Base-by-base conservation (phyloP, 2,888 invertebrate species). In the Aspidiotus rigidus region DNA sequence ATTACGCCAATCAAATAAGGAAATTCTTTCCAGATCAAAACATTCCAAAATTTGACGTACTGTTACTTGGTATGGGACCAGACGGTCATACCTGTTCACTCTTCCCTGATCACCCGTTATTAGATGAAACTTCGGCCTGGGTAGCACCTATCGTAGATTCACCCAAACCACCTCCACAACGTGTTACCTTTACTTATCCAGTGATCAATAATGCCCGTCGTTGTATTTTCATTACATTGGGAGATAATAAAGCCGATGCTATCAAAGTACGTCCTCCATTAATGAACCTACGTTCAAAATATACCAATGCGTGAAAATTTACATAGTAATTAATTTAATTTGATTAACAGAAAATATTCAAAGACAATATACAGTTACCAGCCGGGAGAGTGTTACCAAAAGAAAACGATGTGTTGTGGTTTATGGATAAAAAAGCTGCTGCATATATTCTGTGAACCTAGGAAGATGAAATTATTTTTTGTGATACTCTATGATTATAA, bases 51-150 rank as follows among this genome's bases (percentile, higher is more conserved):
- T 94, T 97, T 77, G 95, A 99, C 79, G 78, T 97, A 62, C 80
- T 98, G 0, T 81, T 99, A 10, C 81, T 99, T 28, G 99, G 99
- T 13, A 89, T 98, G 86, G 99, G 99, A 0, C 97, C 96, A 0
- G 99, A 99, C 77, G 98, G 98, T 0, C 99, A 99, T 79, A 98
- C 97, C 0, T 96, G 96, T 77, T 98, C 98, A 0, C 79, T 99
- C 15, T 99, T 99, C 79, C 98, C 99, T 0, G 86, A 83, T 0
- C 91, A 92, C 77, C 78, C 80, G 0, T 77, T 87, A 8, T 79
- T 91, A 2, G 77, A 84, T 0, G 90, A 89, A 76, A 81, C 77
- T 0, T 77, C 77, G 1, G 78, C 83, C 61, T 86, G 90, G 81
- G 88, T 97, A 5, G 90, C 92, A 9, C 80, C 89, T 0, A 89